phyloP scores from a whole-genome alignment of 1,140 invertebrate species.

The Brachionus koreanus region DNA sequence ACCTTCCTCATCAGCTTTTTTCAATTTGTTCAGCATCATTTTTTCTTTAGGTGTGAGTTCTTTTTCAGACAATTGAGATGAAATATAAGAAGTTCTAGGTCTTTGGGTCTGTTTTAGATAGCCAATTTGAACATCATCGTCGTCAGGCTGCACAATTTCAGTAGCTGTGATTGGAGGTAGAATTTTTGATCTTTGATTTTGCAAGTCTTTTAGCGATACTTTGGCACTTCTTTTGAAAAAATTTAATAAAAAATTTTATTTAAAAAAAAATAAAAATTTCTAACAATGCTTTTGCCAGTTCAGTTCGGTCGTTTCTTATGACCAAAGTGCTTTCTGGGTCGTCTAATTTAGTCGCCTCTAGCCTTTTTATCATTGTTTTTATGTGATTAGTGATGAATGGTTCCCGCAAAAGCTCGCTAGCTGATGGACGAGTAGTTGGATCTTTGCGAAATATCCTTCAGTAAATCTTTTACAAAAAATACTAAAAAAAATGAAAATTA shows the following conservation, averaged over 20 bases:
- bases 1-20: slow-evolving; percentile 47
- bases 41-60: slow-evolving; percentile 42
- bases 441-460: slow-evolving; percentile 53
- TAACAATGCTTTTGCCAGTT: slow-evolving; percentile 36
- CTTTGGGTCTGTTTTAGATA: neutral
- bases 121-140: slow-evolving; percentile 36
- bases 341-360: slow-evolving; percentile 9
- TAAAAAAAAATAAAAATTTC: neutral
- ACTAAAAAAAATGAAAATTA: neutral
- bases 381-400: slow-evolving; percentile 48
- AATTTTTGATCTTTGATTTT: neutral
- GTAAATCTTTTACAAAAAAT: neutral
- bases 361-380: slow-evolving; percentile 32
- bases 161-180: neutral
- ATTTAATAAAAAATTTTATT: neutral
- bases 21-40: slow-evolving; percentile 29
- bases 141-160: neutral
- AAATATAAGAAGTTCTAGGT: neutral
- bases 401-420: slow-evolving; percentile 53
- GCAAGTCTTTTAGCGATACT: neutral
- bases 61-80: neutral
- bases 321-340: neutral
- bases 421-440: slow-evolving; percentile 53
- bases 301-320: neutral
- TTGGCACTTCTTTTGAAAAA: neutral